Conservation (phyloP, 2,888 invertebrate species). For the Dromius quadrimaculatus region DNA sequence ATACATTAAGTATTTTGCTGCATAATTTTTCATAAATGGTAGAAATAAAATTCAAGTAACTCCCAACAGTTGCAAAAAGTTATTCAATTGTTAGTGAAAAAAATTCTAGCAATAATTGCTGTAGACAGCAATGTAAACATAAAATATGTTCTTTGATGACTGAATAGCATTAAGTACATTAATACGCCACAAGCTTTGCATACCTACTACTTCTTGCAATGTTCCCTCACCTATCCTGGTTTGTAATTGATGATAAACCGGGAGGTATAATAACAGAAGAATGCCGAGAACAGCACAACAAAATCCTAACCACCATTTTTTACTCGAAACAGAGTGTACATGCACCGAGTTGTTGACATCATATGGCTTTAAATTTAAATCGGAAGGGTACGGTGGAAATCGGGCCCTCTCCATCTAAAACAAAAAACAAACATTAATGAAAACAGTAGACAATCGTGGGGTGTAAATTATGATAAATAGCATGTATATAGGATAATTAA, state of each 20-base stretch:
- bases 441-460: too few species aligned
- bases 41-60: too few species aligned
- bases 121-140: too few species aligned
- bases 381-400: constrained; percentile 28
- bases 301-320: constrained; percentile 54
- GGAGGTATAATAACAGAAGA: constrained; percentile 54
- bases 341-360: constrained; percentile 23
- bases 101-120: too few species aligned
- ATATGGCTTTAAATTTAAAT: constrained; percentile 36
- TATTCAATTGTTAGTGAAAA: too few species aligned
- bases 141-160: too few species aligned
- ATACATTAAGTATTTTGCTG: too few species aligned
- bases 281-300: constrained; percentile 52
- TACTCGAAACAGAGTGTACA: constrained; percentile 32
- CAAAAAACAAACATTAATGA: not conserved
- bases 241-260: constrained; percentile 54
- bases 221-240: constrained; percentile 58
- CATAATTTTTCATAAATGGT: too few species aligned
- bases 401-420: constrained; percentile 47
- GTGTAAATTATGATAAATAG: too few species aligned
- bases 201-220: constrained; percentile 56
- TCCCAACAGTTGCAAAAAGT: too few species aligned
- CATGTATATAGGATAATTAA: too few species aligned
- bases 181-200: constrained; percentile 51
- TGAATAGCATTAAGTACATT: constrained; percentile 40